Conservation (phyloP, 2,113 vertebrate genomes). For the Oncorhynchus clarkii region DNA sequence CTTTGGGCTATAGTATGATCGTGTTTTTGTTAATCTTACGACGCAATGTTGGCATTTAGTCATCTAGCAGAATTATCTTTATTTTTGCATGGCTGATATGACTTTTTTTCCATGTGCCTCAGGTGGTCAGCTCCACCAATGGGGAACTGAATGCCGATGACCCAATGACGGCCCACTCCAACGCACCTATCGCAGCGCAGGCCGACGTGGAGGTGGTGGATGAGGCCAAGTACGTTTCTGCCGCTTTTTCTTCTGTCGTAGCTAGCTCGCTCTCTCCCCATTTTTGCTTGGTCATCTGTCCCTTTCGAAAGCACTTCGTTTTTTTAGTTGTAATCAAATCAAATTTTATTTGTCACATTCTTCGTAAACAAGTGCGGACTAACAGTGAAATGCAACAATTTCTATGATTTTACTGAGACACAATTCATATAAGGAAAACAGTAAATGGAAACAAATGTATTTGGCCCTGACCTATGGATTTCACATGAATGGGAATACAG, state of each 20-base stretch:
- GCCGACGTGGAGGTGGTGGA: conserved; percentile 88
- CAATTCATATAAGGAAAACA: no score
- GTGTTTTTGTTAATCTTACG: not conserved
- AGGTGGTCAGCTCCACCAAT: conserved; percentile 90
- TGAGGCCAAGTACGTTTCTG: conserved; percentile 85
- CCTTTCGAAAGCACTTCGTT: no score
- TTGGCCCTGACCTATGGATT: no score
- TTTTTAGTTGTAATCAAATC: no score
- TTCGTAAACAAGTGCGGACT: no score
- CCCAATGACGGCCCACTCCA: conserved; percentile 82
- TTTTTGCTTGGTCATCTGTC: not conserved
- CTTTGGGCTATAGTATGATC: not conserved
- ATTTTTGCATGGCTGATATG: not conserved
- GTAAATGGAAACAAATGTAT: no score
- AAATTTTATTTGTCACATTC: no score
- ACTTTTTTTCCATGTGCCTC: conserved; percentile 36
- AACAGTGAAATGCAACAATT: no score
- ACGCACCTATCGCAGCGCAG: conserved; percentile 82
- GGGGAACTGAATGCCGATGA: conserved; percentile 87
- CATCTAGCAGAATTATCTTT: not conserved
- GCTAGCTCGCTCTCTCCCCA: no score
- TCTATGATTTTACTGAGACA: no score
- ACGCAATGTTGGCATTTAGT: no score
- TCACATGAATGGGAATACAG: no score
- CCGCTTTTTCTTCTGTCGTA: not conserved